Evolutionary conservation across 2,888 invertebrate genomes (phyloP).

Genomic region (Pachydiplax longipennis): DNA sequence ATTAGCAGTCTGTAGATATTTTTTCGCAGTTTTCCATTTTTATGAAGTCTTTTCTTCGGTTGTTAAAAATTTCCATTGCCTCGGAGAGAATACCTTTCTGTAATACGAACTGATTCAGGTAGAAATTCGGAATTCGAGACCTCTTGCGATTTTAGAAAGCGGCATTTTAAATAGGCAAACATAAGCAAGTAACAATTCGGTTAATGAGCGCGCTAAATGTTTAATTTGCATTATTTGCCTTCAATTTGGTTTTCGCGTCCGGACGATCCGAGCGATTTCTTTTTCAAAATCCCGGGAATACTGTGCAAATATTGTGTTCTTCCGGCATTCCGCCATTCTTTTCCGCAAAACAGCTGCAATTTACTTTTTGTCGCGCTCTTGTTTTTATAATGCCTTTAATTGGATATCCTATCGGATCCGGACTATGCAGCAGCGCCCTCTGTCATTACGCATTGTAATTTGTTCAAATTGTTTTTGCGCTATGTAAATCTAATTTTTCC

Average conservation of each 20-base stretch:
- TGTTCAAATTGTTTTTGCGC: slow-evolving; percentile 11
- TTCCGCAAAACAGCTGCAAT: background rate
- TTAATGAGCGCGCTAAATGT: slow-evolving; percentile 20
- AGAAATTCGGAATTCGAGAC: too few species aligned
- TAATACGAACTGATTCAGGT: too few species aligned
- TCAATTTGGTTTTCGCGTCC: background rate
- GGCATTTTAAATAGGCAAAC: background rate
- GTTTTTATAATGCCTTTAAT: slow-evolving; percentile 19
- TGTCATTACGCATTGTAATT: slow-evolving; percentile 17
- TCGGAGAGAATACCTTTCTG: too few species aligned
- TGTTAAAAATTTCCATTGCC: too few species aligned
- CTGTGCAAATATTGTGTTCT: too few species aligned
- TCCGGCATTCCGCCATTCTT: background rate
- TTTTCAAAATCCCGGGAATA: background rate
- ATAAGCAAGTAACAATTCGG: background rate
- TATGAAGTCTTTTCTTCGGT: too few species aligned
- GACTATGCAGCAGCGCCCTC: background rate
- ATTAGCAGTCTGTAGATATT: too few species aligned
- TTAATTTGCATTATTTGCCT: slow-evolving; percentile 31
- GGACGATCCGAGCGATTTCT: background rate
- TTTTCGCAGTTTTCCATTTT: too few species aligned
- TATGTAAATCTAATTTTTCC: background rate
- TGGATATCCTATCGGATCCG: background rate
- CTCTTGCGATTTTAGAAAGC: background rate
- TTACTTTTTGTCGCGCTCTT: background rate